Evolutionary conservation across 2,797 vertebrate genomes (phyloP).

Genomic region (Phrynocephalus vlangalii): DNA sequence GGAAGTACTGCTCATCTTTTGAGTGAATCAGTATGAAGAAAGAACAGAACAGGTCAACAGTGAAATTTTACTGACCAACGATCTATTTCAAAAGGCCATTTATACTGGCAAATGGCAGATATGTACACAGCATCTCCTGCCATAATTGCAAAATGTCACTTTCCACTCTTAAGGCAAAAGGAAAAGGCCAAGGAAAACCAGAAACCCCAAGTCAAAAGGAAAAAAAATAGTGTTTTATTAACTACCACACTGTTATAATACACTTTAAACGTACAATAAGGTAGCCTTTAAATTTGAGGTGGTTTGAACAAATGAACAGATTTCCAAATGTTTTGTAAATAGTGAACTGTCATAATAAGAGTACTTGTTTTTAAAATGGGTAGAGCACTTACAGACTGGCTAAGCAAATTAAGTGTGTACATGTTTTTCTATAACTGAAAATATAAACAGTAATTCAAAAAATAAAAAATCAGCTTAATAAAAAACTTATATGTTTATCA

Average conservation of each 20-base stretch:
- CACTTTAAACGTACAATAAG: constrained; percentile 89
- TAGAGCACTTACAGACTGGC: constrained; percentile 86
- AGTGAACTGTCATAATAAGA: constrained; percentile 84
- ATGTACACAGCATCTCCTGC: background rate
- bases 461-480: constrained; percentile 87
- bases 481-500: constrained; percentile 86
- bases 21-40: background rate
- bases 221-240: constrained; percentile 91
- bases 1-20: background rate
- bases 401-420: constrained; percentile 86
- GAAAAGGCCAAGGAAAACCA: constrained; percentile 76
- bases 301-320: constrained; percentile 86
- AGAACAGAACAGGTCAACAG: background rate
- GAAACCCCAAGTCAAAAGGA: constrained; percentile 82
- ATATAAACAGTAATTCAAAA: constrained; percentile 90
- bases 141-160: background rate
- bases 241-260: constrained; percentile 88
- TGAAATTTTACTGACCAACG: background rate
- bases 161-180: constrained; percentile 25
- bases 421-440: constrained; percentile 86
- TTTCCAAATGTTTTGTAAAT: constrained; percentile 83
- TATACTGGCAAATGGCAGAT: background rate
- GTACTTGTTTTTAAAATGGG: constrained; percentile 82
- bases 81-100: background rate
- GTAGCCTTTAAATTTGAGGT: constrained; percentile 86